Percentiles rank a stretch among this genome's conserved stretches.
These are phyloP conservation scores for Liopterus haemorrhoidalis DNA, from an alignment of 2,888 invertebrate genomes.

Conservation along the genomic window DNA sequence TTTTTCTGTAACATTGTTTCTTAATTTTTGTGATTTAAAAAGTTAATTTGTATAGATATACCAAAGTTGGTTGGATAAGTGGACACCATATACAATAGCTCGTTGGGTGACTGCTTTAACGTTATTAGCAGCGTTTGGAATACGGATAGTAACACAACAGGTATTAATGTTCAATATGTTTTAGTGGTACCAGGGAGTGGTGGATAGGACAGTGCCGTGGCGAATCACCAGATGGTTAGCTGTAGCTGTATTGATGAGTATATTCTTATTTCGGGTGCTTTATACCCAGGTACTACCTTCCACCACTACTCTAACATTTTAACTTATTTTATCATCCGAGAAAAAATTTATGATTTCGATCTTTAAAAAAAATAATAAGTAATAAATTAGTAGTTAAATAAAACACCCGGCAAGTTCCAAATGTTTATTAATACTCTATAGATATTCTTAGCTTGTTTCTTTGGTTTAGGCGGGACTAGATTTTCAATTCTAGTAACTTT, in stretches of 20 bases:
- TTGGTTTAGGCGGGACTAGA: no score
- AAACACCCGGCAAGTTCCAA: no score
- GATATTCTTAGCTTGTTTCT: no score
- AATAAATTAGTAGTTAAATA: no score
- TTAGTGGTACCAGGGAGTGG: conserved; percentile 49
- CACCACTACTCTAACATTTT: conserved; percentile 8
- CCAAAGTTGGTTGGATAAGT: conserved; percentile 78
- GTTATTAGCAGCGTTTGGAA: conserved; percentile 66
- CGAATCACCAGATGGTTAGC: conserved; percentile 44
- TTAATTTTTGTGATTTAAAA: conserved; percentile 12
- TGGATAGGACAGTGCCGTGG: conserved; percentile 49
- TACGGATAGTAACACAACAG: conserved; percentile 77
- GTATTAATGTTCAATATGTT: conserved; percentile 48
- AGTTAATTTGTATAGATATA: conserved; percentile 54
- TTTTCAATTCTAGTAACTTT: no score
- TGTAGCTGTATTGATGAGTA: conserved; percentile 42
- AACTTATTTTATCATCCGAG: no score
- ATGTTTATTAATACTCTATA: no score
- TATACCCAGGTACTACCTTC: conserved; percentile 44
- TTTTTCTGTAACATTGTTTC: conserved; percentile 11
- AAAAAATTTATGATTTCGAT: no score
- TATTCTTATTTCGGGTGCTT: conserved; percentile 46
- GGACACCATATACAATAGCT: conserved; percentile 74
- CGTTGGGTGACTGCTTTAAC: conserved; percentile 73
- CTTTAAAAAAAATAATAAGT: no score